Conservation (phyloP, 2,888 invertebrate genomes). For the Plagiodera versicolora region DNA sequence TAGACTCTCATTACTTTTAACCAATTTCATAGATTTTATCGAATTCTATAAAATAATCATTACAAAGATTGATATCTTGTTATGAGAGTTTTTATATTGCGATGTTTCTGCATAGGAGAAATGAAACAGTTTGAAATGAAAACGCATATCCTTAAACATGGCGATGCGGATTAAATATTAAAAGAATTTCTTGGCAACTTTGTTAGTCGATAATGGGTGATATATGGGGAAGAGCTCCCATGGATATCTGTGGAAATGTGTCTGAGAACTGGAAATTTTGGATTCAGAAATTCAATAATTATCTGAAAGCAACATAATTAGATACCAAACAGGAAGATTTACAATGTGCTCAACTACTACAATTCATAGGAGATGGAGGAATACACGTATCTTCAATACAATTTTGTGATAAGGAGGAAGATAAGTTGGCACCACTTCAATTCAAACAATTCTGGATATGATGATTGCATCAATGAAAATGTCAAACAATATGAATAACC, state of each 20-base stretch:
- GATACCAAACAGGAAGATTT: background rate
- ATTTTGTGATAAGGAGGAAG: background rate
- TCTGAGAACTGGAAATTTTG: background rate
- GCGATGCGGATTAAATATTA: conserved; percentile 3
- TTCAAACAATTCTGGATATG: too few relatives aligned
- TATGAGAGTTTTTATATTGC: too few relatives aligned
- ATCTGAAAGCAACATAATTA: background rate
- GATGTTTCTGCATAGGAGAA: too few relatives aligned
- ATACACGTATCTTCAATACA: background rate
- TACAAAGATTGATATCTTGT: too few relatives aligned
- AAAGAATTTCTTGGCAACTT: too few relatives aligned
- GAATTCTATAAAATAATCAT: too few relatives aligned
- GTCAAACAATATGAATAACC: too few relatives aligned
- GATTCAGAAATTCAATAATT: background rate
- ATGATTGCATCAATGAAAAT: too few relatives aligned
- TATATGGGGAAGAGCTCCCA: background rate
- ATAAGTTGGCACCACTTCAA: background rate
- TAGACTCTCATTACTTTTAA: too few relatives aligned
- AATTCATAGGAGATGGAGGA: background rate
- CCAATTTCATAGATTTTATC: too few relatives aligned
- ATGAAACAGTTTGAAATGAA: too few relatives aligned
- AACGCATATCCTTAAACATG: too few relatives aligned
- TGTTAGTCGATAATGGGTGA: background rate
- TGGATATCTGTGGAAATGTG: background rate
- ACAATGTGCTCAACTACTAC: background rate